Evolutionary conservation across 2,113 vertebrate species (phyloP), one percentile per base, ranked within the genome.

Genomic region (Girardinichthys multiradiatus): DNA sequence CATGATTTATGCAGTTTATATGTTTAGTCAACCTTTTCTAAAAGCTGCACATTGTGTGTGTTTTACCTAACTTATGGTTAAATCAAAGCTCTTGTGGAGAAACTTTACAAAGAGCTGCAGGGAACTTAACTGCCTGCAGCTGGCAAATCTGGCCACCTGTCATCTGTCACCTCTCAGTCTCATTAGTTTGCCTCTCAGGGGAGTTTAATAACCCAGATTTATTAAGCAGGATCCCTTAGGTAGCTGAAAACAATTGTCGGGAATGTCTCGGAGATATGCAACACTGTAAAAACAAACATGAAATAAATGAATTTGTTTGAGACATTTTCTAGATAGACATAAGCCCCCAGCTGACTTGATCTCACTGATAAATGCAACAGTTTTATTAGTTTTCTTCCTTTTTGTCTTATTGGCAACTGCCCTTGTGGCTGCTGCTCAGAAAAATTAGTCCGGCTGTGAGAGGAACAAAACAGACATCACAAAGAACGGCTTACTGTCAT

Each of bases 401-500:
- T 33, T 58, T 62, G 66, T 24, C 66, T 31, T 14, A 14, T 59
- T 61, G 57, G 21, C 4, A 2, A 26, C 11, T 37, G 27, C 59
- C 64, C 51, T 39, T 57, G 51, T 31, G 61, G 70, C 57, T 73
- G 58, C 30, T 69, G 62, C 66, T 1, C 31, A 73, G 77, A 45
- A 54, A 79, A 73, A 80, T 28, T 62, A 84, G 62, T 73, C 62
- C 73, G 65, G 29, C 63, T 70, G 27, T 60, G 77, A 31, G 37
- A 76, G 30, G 57, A 28, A 54, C 29, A 79, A 70, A 73, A 72
- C 27, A 19, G 57, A 83, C 67, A 79, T 85, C 73, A 84, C 68
- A 10, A 54, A 73, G 72, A 82, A 67, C 73, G 33, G 80, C 76
- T 86, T 67, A 74, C 60, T 73, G 63, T 87, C 81, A 68, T 71